Evolutionary conservation across 2,113 vertebrate genomes (phyloP).

Genomic region (Cynoglossus semilaevis): DNA sequence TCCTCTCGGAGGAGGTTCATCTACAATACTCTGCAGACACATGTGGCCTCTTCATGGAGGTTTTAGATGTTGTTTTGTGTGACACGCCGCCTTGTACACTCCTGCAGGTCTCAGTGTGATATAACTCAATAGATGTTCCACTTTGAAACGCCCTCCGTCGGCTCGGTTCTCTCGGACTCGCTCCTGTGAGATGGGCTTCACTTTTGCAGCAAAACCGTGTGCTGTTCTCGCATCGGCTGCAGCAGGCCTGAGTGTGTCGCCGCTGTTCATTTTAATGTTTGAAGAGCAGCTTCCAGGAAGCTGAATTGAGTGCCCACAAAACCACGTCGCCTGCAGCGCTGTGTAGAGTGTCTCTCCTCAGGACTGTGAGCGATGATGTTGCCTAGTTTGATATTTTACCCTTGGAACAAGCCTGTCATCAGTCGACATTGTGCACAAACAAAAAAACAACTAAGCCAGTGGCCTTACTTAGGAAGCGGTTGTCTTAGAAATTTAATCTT

Average conservation of each 20-base stretch:
- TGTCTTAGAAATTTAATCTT: constrained; percentile 70
- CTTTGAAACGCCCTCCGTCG: constrained; percentile 51
- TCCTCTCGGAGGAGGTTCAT: constrained; percentile 60
- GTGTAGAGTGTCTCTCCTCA: constrained; percentile 34
- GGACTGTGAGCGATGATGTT: constrained; percentile 48
- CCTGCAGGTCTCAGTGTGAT: constrained; percentile 33
- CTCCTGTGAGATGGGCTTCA: constrained; percentile 15
- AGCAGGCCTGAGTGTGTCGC: constrained; percentile 21
- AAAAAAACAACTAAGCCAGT: constrained; percentile 66
- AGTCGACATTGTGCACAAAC: constrained; percentile 51
- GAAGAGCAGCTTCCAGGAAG: constrained; percentile 34
- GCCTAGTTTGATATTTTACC: constrained; percentile 53
- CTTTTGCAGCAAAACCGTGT: constrained; percentile 4
- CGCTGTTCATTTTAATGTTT: constrained; percentile 43
- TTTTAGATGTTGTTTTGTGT: constrained; percentile 49
- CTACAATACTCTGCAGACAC: constrained; percentile 52
- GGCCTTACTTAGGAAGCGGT: constrained; percentile 70
- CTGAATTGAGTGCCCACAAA: constrained; percentile 40
- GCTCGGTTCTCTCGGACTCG: constrained; percentile 25
- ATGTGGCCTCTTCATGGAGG: constrained; percentile 61
- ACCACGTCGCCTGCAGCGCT: constrained; percentile 34
- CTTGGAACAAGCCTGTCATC: constrained; percentile 65
- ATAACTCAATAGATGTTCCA: constrained; percentile 38
- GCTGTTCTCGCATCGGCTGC: constrained; percentile 1
- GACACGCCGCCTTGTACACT: constrained; percentile 31